Evolutionary conservation across 2,888 invertebrate genomes (phyloP).

Genomic region (Coenonympha glycerion): DNA sequence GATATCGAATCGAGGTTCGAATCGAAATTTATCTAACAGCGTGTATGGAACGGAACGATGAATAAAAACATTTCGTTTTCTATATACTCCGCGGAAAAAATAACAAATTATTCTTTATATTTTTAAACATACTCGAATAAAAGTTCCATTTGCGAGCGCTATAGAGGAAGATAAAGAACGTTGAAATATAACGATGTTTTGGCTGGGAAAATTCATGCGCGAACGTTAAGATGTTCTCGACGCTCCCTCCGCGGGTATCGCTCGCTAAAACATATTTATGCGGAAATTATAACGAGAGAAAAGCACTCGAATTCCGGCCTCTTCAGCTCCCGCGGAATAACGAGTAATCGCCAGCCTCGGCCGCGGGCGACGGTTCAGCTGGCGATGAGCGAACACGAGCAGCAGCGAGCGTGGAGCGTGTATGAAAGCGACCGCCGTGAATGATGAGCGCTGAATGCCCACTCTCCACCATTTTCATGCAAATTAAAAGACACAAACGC

Average conservation of each 20-base stretch:
- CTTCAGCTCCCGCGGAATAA: conserved; percentile 46
- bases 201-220: conserved; percentile 55
- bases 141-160: conserved; percentile 5
- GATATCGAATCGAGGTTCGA: too few relatives aligned
- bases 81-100: too few relatives aligned
- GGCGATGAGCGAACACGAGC: too few relatives aligned
- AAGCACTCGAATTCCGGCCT: conserved; percentile 43
- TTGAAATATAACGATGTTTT: conserved; percentile 43
- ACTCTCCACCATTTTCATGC: conserved; percentile 69
- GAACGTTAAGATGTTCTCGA: conserved; percentile 53
- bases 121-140: too few relatives aligned
- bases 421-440: conserved; percentile 43
- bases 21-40: too few relatives aligned
- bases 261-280: conserved; percentile 67
- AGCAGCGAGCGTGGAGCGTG: conserved; percentile 44
- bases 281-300: conserved; percentile 65
- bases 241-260: conserved; percentile 39
- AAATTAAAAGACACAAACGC: conserved; percentile 73
- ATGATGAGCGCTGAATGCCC: conserved; percentile 38
- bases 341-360: conserved; percentile 56
- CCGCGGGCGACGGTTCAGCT: too few relatives aligned
- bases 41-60: too few relatives aligned
- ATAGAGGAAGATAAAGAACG: conserved; percentile 22
- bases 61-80: too few relatives aligned
- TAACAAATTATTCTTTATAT: too few relatives aligned